Base-by-base conservation (phyloP, 2,797 vertebrate genomes). In the Streptopelia turtur region DNA sequence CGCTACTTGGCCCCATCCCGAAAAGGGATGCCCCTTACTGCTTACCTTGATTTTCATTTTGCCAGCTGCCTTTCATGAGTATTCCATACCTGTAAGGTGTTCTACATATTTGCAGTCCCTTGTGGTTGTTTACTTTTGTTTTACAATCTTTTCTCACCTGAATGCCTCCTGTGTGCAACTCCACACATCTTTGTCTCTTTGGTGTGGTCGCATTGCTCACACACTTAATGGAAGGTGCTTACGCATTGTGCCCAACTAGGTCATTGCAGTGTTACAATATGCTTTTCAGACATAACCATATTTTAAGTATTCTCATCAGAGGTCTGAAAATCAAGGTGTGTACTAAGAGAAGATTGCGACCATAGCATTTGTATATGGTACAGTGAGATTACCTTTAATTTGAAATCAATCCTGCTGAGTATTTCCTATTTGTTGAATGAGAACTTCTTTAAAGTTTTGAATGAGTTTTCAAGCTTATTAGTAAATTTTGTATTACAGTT, bases 1-100 rank as follows among this genome's bases (percentile, higher is more conserved):
- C 55, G 15, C 6, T 39, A 20, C 6, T 72, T 83, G 5, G 12
- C 14, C 18, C 14, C 1, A 0, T 52, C 13, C 21, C 6, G 1
- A 81, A 55, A 50, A 12, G n/a, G 31, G 65, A 12, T 41, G 16
- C 12, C 57, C 30, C 21, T 83, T 55, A 28, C 5, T 55, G 31
- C 35, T 90, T 88, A n/a, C 1, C 0, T 21, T 43, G 4, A 0
- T 33, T 83, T 79, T 76, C 50, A 12, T 56, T 76, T 83, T 49
- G 16, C 17, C 10, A 57, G 5, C 27, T 47, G 8, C 18, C 2
- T 16, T 63, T 76, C 27, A 28, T 24, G 33, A 11, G 0, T 39
- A 2, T 61, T 77, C 33, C 16, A 6, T 55, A 50, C 8, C 53
- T 50, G 18, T 16, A 55, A 35, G 30, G 11, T 49, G 14, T 56